Evolutionary conservation across 2,113 vertebrate genomes (phyloP), one percentile per base, ranked within the genome.

Genomic region (Promerops cafer): DNA sequence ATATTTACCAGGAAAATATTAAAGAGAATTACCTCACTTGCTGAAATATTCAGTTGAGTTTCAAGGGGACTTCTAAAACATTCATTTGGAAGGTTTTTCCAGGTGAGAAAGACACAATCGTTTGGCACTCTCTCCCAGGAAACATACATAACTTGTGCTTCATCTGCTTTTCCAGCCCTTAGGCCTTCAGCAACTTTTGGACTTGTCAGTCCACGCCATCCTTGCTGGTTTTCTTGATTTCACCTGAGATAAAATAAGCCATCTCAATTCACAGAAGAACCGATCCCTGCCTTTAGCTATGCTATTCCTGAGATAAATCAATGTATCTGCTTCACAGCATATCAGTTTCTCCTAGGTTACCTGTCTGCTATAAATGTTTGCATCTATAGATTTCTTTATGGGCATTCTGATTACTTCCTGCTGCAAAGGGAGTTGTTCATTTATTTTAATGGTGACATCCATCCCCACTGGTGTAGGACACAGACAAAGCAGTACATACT

Each of bases 1-100:
- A 89, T 87, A 95, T 97, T 96, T 95, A 95, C 28, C 30, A 94
- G 57, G 64, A 88, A 93, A 91, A 91, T 53, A 87, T 53, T 83
- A 63, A 89, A 65, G 24, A 91, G 15, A 83, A 91, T 86, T 45
- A 90, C 79, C 47, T 94, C n/a, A 71, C 11, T 28, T 65, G 30
- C 69, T 97, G 66, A 93, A 97, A 90, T 90, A 97, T 96, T 94
- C 64, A 94, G 54, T 13, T 35, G 30, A 21, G 19, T 89, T 94
- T 86, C 83, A 90, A 35, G 72, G 84, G 82, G 60, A 88, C 65
- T 81, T 93, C 82, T 84, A 70, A 97, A 97, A 94, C 39, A 91
- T 96, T 95, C 33, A 96, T 91, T 72, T 44, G 35, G 66, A 59
- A 90, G 66, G 84, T 84, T 91, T 91, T 80, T 92, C 45, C 52